Conservation (phyloP, 2,888 invertebrate species). For the Thysanoteuthis rhombus region DNA sequence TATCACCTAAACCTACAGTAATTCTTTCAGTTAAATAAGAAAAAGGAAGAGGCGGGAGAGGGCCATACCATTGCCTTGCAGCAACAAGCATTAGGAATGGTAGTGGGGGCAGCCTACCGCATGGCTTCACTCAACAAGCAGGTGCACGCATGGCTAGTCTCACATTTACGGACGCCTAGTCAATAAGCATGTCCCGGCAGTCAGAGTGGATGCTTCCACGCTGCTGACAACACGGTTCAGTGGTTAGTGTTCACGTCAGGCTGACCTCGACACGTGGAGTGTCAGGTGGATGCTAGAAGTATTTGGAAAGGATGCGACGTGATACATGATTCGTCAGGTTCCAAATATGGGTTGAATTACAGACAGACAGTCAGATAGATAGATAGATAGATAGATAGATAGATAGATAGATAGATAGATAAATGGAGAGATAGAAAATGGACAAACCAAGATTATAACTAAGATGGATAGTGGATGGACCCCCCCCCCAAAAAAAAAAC, state of each 20-base stretch:
- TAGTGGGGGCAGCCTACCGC: neutral
- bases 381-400: neutral
- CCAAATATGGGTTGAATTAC: neutral
- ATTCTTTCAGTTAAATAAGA: neutral
- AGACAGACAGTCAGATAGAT: neutral
- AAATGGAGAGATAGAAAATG: too few relatives aligned
- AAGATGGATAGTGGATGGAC: too few relatives aligned
- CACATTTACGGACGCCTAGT: neutral
- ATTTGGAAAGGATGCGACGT: neutral
- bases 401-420: too few relatives aligned
- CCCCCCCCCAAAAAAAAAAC: too few relatives aligned
- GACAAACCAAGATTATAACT: too few relatives aligned
- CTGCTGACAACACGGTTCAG: neutral
- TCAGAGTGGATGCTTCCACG: neutral
- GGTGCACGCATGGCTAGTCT: neutral
- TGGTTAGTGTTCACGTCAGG: neutral
- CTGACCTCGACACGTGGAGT: neutral
- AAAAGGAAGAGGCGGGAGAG: neutral
- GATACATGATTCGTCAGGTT: neutral
- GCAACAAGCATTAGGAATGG: neutral
- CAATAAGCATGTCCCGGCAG: conserved; percentile 12
- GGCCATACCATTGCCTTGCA: neutral
- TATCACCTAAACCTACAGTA: too few relatives aligned
- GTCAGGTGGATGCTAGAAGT: neutral
- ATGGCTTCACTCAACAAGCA: neutral